Base-by-base conservation (phyloP, 1,140 invertebrate genomes). In the Bradysia coprophila region DNA sequence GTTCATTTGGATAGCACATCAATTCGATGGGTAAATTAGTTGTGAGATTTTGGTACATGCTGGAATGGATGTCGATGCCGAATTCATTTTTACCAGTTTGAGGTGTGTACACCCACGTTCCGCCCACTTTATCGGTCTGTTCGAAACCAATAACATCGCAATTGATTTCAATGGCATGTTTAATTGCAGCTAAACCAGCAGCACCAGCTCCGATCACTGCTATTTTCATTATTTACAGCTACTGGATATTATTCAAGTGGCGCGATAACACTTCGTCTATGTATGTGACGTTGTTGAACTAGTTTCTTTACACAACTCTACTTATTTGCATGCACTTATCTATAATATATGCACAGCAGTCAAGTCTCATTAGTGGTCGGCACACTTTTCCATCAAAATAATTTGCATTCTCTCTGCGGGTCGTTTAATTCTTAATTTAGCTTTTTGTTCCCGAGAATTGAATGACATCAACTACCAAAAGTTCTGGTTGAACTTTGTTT, bases 81-180 rank as follows among this genome's bases (percentile, higher is more conserved):
- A 80, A 75, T 47, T 72, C 62, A 55, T 87, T 78, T 31, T 67
- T 68, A n/a, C 76, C 78, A 22, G 67, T 70, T 44, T 72, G 62
- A n/a, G 83, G 72, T 10, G 69, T 76, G 53, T 89, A 94, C 1
- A 85, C 75, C 86, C 86, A 91, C 8, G 86, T 84, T n/a, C 90
- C 90, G 13, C 89, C 90, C 37, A 92, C 65, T 48, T 72, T 54
- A 18, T 69, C 58, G 1, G 71, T 71, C 57, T 88, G 77, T 52
- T 89, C 81, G 52, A 78, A 76, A 15, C 78, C 64, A 21, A 64
- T 87, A 32, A 90, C 67, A 39, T 68, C 49, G 13, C 52, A 48
- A 46, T 72, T 75, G 38, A 73, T 69, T 8, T 56, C 61, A 20
- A 72, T 49, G 9, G 67, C 62, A 49, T 81, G 75, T 23, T 72